Base-by-base conservation (phyloP, 2,888 invertebrate genomes). In the Argyresthia goedartella region DNA sequence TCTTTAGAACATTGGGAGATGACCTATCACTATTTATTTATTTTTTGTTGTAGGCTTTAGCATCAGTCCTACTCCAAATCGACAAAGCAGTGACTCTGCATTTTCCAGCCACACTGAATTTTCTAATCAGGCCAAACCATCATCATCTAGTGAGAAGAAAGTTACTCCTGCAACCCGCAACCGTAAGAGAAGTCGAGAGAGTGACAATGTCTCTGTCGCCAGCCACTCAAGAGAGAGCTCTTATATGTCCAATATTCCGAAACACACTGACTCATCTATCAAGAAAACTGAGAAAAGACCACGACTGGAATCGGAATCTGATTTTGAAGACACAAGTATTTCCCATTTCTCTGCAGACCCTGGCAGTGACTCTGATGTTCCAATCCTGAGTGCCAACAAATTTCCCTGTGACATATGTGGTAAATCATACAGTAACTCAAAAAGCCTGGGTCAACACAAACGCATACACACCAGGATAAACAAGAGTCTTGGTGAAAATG, bases 81-180 rank as follows among this genome's bases (percentile, higher is more conserved):
- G 86, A 46, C 81, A 84, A 57, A 87, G 85, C 65, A 85, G 85
- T 53, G 87, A 87, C 60, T 87, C 87, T 0, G 85, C 85, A 0
- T 81, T 86, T 58, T 86, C 86, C 8, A 75, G 73, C 35, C 76
- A 79, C 52, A 82, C 87, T 0, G 84, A 87, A 55, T 63, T 67
- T 52, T 82, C 84, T 41, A 25, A 25, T 25, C 25, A 25, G 25
- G 71, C 66, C 4, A 80, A 81, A 61, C 64, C 61, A 0, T 64
- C 76, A 0, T 69, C 73, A 9, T 67, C 73, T 1, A 60, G 58
- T 1, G 81, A 79, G 55, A 66, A 58, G 36, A 72, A 76, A 57
- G 56, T 60, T 7, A 71, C 73, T 1, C 72, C 81, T 0, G 60
- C 59, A 4, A 60, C 56, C 4, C 65, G 75, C 47, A 60, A 47